Evolutionary conservation across 92 coral and sea anemone species (phyloP).

Genomic region (Phenganax subtilis): DNA sequence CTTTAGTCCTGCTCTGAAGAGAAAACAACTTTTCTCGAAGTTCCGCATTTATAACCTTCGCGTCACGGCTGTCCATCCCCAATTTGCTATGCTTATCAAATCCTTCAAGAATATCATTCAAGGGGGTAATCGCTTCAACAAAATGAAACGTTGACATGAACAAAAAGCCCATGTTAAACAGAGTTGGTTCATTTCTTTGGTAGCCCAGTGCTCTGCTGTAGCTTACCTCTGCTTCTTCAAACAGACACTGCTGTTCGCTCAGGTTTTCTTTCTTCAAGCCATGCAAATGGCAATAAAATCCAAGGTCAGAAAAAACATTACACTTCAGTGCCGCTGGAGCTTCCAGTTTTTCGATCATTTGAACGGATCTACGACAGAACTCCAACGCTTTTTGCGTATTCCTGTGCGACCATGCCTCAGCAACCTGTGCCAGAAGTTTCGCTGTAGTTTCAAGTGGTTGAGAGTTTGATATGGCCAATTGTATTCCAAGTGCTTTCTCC

Average conservation of each 20-base stretch:
- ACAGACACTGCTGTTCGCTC: background rate
- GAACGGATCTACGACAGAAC: background rate
- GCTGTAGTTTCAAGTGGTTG: background rate
- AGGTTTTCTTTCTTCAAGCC: background rate
- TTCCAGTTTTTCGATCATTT: background rate
- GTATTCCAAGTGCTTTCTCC: background rate
- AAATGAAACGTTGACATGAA: background rate
- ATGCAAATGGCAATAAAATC: constrained; percentile 17
- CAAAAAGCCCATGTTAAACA: background rate
- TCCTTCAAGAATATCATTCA: background rate
- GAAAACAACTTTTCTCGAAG: constrained; percentile 8
- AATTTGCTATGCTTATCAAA: background rate
- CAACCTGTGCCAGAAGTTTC: constrained; percentile 8
- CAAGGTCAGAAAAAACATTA: constrained; percentile 4
- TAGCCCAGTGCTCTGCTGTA: background rate
- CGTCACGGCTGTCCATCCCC: background rate
- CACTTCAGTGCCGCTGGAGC: background rate
- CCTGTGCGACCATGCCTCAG: background rate
- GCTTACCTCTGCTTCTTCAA: constrained; percentile 1
- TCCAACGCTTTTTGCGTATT: constrained; percentile 6
- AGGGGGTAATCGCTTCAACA: background rate
- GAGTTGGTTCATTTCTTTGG: background rate
- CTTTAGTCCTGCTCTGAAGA: background rate
- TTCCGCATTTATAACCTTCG: background rate
- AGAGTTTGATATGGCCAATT: background rate